Evolutionary conservation across 2,113 vertebrate species (phyloP).

Genomic region (Lota lota): DNA sequence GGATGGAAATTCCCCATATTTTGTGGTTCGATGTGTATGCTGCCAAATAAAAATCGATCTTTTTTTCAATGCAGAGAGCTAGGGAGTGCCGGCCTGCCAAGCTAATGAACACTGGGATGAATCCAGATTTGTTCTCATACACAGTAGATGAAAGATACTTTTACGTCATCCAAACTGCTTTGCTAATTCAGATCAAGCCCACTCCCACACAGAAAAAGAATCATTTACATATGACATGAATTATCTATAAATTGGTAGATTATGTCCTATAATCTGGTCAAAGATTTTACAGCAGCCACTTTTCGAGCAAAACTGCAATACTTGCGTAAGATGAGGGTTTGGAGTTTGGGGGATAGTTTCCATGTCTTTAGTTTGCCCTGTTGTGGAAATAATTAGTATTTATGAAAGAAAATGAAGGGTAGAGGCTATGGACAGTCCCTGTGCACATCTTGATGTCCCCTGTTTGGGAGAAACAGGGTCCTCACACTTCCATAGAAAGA

Average conservation of each 20-base stretch:
- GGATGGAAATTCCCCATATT: slow-evolving; percentile 19
- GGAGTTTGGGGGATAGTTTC: too few species aligned
- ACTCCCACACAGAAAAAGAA: slow-evolving; percentile 26
- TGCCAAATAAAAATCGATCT: slow-evolving; percentile 7
- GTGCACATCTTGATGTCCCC: slow-evolving; percentile 10
- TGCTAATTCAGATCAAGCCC: slow-evolving; percentile 34
- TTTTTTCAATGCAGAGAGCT: slow-evolving; percentile 10
- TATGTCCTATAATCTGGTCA: slow-evolving; percentile 20
- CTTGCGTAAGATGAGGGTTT: too few species aligned
- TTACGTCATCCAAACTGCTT: slow-evolving; percentile 22
- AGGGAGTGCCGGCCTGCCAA: slow-evolving; percentile 11
- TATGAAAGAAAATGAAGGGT: slow-evolving; percentile 9
- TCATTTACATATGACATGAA: slow-evolving; percentile 37
- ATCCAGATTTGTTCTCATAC: not conserved
- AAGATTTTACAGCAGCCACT: slow-evolving; percentile 1
- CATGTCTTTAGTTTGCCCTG: slow-evolving; percentile 9
- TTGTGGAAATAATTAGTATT: slow-evolving; percentile 23
- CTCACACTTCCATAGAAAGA: slow-evolving; percentile 10
- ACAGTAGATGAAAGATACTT: not conserved
- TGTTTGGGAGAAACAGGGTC: slow-evolving; percentile 19
- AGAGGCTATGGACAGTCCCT: not conserved
- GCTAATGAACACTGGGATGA: not conserved
- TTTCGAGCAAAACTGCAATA: too few species aligned
- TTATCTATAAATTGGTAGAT: slow-evolving; percentile 36
- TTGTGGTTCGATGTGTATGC: slow-evolving; percentile 9